phyloP scores from a whole-genome alignment of 2,888 invertebrate species.

The Acanthosepion pharaonis region DNA sequence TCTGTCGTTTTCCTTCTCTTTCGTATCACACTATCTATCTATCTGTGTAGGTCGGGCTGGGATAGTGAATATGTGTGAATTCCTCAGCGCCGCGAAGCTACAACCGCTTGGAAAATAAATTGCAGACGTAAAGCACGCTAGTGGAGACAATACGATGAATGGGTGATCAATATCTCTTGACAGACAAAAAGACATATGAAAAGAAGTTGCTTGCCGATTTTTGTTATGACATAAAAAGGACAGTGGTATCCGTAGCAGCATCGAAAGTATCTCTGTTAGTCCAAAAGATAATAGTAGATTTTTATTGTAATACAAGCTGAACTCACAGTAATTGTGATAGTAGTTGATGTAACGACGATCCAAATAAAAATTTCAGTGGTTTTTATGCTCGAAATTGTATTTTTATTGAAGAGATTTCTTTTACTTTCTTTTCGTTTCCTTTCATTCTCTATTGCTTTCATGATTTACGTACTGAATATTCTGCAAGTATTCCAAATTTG shows the following conservation, averaged over 20 bases:
- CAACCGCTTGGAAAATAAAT: not conserved
- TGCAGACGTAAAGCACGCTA: not conserved
- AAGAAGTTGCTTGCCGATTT: not conserved
- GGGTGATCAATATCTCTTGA: not conserved
- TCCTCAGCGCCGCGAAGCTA: not conserved
- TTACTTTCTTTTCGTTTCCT: no score
- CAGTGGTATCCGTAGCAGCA: constrained; percentile 23
- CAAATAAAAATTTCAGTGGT: not conserved
- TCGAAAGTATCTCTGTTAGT: not conserved
- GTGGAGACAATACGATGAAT: not conserved
- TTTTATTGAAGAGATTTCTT: not conserved
- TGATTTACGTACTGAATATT: no score
- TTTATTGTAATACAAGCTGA: not conserved
- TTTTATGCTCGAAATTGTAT: not conserved
- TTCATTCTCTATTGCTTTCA: no score
- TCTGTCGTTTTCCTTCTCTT: no score
- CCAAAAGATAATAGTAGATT: not conserved
- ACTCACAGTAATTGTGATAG: not conserved
- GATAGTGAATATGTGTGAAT: not conserved
- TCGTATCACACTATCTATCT: no score
- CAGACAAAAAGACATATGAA: constrained; percentile 1
- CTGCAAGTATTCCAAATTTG: no score
- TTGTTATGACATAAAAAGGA: constrained; percentile 33
- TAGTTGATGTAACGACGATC: not conserved
- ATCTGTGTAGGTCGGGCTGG: not conserved